Base-by-base conservation (phyloP, 1,140 invertebrate species). In the Hydropsyche tenuis region DNA sequence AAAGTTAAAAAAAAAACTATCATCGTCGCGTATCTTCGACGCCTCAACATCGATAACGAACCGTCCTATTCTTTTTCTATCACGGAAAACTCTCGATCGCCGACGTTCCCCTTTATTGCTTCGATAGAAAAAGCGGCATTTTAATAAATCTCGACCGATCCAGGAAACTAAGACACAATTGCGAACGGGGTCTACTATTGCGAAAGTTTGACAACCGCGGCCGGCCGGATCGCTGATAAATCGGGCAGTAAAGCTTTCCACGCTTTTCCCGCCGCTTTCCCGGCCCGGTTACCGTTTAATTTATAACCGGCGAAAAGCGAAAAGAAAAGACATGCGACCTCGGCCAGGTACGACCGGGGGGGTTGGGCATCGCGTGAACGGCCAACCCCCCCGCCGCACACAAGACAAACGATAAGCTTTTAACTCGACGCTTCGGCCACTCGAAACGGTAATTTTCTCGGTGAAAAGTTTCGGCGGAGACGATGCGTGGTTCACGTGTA, bases 351-450 rank as follows among this genome's bases (percentile, higher is more conserved):
- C n/a, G n/a, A n/a, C n/a, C n/a, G n/a, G n/a, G n/a, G n/a, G n/a
- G n/a, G n/a, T n/a, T n/a, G 45, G 14, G 16, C 12, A 46, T 46
- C 45, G 45, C 45, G 45, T 46, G 45, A 46, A 46, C 45, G 2
- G 45, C n/a, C n/a, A 46, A 18, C 48, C 46, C 46, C 46, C 14
- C 6, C 1, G 3, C 3, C 30, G 30, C n/a, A 37, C 30, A 18
- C n/a, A 53, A 53, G 48, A 53, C 48, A 53, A 53, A 53, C 48
- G 48, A 53, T 53, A 53, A 53, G 48, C 48, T 53, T 53, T 53
- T 53, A 53, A 53, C 48, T 53, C 48, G 48, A 53, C 16, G 20
- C 48, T 53, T 53, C 16, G 30, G 9, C 30, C 30, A 37, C 30
- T 37, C 30, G 20, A 53, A 53, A 53, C 48, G 5, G 48, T 53